Evolutionary conservation across 2,797 vertebrate species (phyloP).

Genomic region (Peromyscus melanophrys): DNA sequence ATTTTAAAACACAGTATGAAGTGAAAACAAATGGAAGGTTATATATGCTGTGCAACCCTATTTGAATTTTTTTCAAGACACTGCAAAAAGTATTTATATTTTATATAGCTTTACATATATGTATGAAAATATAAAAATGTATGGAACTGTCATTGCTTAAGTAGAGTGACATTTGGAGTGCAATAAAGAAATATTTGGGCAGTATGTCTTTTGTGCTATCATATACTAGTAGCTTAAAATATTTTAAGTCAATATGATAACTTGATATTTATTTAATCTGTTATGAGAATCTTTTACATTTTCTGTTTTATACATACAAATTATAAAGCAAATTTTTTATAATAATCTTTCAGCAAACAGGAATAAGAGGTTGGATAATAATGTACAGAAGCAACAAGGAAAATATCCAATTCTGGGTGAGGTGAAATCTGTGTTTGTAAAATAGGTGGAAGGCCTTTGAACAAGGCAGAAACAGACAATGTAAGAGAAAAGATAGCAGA

Average conservation of each 20-base stretch:
- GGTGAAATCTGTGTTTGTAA: constrained; percentile 12
- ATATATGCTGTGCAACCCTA: background rate
- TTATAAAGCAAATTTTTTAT: background rate
- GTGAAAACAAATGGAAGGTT: constrained; percentile 37
- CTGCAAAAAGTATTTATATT: constrained; percentile 31
- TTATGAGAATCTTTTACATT: background rate
- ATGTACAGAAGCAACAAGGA: background rate
- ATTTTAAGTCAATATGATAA: background rate
- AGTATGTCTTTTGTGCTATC: background rate
- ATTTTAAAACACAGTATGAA: constrained; percentile 42
- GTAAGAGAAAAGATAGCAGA: constrained; percentile 47
- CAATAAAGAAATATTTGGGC: background rate
- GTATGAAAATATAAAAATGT: background rate
- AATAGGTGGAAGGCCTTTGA: constrained; percentile 1
- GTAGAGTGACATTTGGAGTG: background rate
- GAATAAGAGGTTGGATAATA: background rate
- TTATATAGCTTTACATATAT: background rate
- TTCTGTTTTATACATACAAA: background rate
- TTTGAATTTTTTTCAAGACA: constrained; percentile 35
- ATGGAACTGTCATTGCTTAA: background rate
- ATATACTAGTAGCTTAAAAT: constrained; percentile 45
- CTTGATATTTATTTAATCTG: background rate
- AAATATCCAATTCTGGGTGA: background rate
- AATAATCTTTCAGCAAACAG: constrained; percentile 12
- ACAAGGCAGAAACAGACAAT: background rate